These are phyloP conservation scores for Acanthoscelides obtectus DNA, from an alignment of 2,888 invertebrate genomes.

Conservation along the genomic window DNA sequence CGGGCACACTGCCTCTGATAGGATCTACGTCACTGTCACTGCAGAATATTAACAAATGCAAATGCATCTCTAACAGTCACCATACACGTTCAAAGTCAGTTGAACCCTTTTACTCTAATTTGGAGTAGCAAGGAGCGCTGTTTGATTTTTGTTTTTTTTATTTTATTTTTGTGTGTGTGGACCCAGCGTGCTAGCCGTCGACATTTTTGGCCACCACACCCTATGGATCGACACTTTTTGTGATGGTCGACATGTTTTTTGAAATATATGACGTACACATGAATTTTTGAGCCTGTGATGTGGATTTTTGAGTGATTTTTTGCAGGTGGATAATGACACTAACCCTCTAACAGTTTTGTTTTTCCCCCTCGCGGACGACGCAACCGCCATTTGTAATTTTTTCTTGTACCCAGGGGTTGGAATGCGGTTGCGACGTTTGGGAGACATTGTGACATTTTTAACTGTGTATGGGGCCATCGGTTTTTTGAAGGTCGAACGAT, in stretches of 20 bases:
- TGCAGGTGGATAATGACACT: slow-evolving; percentile 41
- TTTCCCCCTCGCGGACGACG: not conserved
- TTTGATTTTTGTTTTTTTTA: slow-evolving; percentile 37
- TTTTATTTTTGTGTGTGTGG: slow-evolving; percentile 16
- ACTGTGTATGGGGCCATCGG: slow-evolving; percentile 78
- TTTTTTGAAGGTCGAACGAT: slow-evolving; percentile 68
- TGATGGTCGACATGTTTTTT: not conserved
- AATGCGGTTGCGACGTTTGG: slow-evolving; percentile 45
- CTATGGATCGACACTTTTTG: slow-evolving; percentile 26
- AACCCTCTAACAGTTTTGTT: slow-evolving; percentile 20
- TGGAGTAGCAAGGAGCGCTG: slow-evolving; percentile 48
- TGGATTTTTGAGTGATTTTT: slow-evolving; percentile 47
- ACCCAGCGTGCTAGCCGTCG: slow-evolving; percentile 41
- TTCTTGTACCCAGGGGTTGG: slow-evolving; percentile 39
- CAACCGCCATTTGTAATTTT: not conserved
- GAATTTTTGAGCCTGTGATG: slow-evolving; percentile 37
- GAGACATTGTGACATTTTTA: slow-evolving; percentile 77
- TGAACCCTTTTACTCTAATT: slow-evolving; percentile 33
- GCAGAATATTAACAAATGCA: too few relatives aligned
- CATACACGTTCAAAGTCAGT: slow-evolving; percentile 26
- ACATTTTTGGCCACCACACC: slow-evolving; percentile 35
- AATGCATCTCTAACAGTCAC: slow-evolving; percentile 9
- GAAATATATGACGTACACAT: not conserved
- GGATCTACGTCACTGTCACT: too few relatives aligned
- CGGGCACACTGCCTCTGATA: too few relatives aligned